phyloP scores from a whole-genome alignment of 2,113 vertebrate species.

The Heliornis fulica region DNA sequence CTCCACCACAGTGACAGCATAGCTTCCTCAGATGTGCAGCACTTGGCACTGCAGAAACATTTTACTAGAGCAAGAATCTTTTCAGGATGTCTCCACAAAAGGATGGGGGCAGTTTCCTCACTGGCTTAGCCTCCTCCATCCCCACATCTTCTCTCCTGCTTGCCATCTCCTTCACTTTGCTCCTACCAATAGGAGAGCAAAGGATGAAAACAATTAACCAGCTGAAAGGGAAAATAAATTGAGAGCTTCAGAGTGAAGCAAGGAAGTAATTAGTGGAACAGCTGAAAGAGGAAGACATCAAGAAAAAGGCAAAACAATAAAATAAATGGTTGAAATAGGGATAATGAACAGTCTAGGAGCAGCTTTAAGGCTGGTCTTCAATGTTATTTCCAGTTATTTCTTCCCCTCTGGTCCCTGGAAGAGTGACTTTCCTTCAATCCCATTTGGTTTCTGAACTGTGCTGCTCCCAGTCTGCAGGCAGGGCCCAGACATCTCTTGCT shows the following conservation, averaged over 20 bases:
- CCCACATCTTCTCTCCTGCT: neutral
- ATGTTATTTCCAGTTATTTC: neutral
- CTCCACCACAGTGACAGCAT: neutral
- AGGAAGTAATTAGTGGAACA: constrained; percentile 31
- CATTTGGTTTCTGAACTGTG: neutral
- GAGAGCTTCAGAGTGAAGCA: constrained; percentile 23
- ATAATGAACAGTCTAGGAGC: neutral
- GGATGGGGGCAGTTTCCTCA: neutral
- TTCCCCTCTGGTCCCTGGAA: neutral
- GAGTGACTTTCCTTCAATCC: neutral
- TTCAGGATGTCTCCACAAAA: neutral
- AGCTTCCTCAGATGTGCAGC: neutral
- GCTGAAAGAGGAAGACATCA: neutral
- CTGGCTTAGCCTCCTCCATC: neutral
- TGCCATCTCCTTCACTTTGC: neutral
- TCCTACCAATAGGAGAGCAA: neutral
- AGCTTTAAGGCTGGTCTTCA: neutral
- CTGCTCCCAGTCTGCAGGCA: neutral
- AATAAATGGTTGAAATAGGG: no score
- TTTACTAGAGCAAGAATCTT: neutral
- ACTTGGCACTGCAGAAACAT: neutral
- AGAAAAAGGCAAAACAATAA: neutral
- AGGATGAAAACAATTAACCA: constrained; percentile 21
- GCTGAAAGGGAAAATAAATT: neutral
- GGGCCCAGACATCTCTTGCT: neutral